phyloP scores from a whole-genome alignment of 64 coral and sea anemone genomes.

The Actinia tenebrosa region DNA sequence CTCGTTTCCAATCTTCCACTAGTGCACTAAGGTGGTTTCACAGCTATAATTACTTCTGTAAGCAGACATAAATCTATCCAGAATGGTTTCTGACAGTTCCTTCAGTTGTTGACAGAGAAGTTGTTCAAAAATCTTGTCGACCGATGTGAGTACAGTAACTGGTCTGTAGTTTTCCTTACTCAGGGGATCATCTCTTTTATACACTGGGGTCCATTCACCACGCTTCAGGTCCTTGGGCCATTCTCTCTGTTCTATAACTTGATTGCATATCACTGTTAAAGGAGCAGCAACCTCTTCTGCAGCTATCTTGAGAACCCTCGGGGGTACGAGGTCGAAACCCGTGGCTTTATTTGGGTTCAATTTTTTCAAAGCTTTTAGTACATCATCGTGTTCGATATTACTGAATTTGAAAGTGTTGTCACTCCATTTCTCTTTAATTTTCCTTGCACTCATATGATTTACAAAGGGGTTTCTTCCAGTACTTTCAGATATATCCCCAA shows the following conservation, averaged over 20 bases:
- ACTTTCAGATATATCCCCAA: neutral
- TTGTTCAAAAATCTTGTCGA: conserved; percentile 28
- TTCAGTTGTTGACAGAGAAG: conserved; percentile 1
- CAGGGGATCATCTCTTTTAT: conserved; percentile 30
- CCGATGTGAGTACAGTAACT: conserved; percentile 11
- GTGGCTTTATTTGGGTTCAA: conserved; percentile 14
- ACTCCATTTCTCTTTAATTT: neutral
- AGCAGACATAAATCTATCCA: conserved; percentile 21
- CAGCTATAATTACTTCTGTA: conserved; percentile 20
- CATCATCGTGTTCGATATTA: neutral
- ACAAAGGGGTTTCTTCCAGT: no score
- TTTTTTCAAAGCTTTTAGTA: neutral
- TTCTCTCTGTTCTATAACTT: neutral
- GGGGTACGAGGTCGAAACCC: conserved; percentile 15
- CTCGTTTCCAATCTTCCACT: neutral
- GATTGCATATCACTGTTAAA: conserved; percentile 3
- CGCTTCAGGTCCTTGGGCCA: neutral
- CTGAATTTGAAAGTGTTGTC: neutral
- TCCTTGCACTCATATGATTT: no score
- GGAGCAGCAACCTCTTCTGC: neutral
- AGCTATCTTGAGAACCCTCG: conserved; percentile 3
- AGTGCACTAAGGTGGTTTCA: conserved; percentile 25
- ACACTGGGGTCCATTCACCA: conserved; percentile 19
- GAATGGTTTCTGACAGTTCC: neutral
- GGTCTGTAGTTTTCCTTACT: conserved; percentile 23